phyloP scores from a whole-genome alignment of 2,888 invertebrate species.

The Andrena bucephala region DNA sequence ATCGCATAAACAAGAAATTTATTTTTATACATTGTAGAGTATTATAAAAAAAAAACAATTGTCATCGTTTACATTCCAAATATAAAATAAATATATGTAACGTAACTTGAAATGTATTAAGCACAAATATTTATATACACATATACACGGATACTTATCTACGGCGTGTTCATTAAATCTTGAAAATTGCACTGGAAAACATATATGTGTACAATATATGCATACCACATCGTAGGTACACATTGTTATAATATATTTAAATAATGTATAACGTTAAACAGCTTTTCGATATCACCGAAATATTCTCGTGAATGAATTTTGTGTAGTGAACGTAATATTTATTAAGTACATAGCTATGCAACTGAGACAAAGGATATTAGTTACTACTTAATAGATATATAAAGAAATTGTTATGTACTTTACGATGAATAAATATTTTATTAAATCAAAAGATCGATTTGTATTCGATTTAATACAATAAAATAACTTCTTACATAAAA shows the following conservation, averaged over 20 bases:
- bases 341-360: slow-evolving; percentile 31
- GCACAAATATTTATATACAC: slow-evolving; percentile 30
- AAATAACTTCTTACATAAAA: slow-evolving; percentile 25
- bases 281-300: neutral
- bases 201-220: slow-evolving; percentile 1
- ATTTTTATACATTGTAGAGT: slow-evolving; percentile 35
- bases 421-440: slow-evolving; percentile 54
- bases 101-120: slow-evolving; percentile 3
- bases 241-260: slow-evolving; percentile 1
- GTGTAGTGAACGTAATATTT: slow-evolving; percentile 21
- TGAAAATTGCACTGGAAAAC: slow-evolving; percentile 8
- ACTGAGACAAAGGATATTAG: slow-evolving; percentile 36
- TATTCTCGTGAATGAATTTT: slow-evolving; percentile 23
- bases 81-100: slow-evolving; percentile 26
- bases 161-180: slow-evolving; percentile 7
- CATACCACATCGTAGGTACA: neutral
- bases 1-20: slow-evolving; percentile 10
- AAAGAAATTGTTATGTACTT: slow-evolving; percentile 34
- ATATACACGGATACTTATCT: slow-evolving; percentile 1
- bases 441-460: slow-evolving; percentile 23
- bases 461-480: neutral
- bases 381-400: slow-evolving; percentile 29
- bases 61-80: slow-evolving; percentile 49
- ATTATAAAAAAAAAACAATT: slow-evolving; percentile 22
- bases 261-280: slow-evolving; percentile 10